Evolutionary conservation across 2,888 invertebrate genomes (phyloP), one percentile per base, ranked within the genome.

Genomic region (Drosophila quinaria): DNA sequence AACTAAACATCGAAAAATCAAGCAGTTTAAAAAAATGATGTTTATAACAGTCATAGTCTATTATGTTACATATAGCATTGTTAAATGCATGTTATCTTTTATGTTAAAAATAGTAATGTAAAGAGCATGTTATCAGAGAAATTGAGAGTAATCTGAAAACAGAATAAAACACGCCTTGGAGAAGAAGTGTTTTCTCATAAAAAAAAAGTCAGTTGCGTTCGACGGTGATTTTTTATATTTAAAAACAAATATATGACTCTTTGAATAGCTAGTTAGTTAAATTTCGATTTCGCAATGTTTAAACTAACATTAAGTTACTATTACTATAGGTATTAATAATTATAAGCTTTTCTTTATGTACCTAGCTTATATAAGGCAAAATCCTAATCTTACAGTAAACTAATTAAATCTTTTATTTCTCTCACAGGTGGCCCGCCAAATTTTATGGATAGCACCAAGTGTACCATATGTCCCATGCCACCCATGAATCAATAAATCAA

Each of bases 401-500:
- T 35, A 55, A 56, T 11, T 3, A 39, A 1, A 13, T 22, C 0
- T n/a, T n/a, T 49, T 52, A 44, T 70, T 59, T 60, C 13, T 62
- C 39, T 22, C 15, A 4, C 73, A 87, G 87, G 88, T 84, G 90
- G 87, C 67, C 80, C 90, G 69, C 78, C 91, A 79, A 89, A 85
- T 67, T 89, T 89, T 80, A 89, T 90, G 79, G 89, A 89, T 80
- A 89, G 84, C 82, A 82, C 87, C 54, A 89, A 90, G 87, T 91
- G 91, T 75, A 87, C 90, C 75, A 90, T 91, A 78, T 91, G 91
- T 56, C 91, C 91, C 70, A 91, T 91, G 91, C 88, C 91, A 78
- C 90, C 91, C 62, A 90, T 91, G 89, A 91, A 91, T 81, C 90
- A 91, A 89, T 91, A 85, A 90, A 87, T 89, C 78, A 80, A 84